Evolutionary conservation across 2,888 invertebrate species (phyloP).

Genomic region (Abscondita cerata): DNA sequence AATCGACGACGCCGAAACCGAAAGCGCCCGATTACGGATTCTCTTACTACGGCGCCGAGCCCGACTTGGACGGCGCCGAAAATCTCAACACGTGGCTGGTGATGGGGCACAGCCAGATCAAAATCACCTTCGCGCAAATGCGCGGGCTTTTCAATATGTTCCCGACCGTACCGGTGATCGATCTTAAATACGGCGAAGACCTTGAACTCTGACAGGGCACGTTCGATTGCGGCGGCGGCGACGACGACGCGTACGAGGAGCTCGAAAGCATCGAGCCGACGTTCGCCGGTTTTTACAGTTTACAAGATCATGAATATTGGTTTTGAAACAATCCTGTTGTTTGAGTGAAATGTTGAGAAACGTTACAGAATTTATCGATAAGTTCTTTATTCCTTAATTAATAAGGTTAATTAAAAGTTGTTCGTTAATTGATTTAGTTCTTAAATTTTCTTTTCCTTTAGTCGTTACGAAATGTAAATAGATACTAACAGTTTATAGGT

Average conservation of each 20-base stretch:
- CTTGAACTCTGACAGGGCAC: conserved; percentile 27
- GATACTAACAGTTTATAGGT: no score
- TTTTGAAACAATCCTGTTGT: conserved; percentile 32
- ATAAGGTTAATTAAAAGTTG: no score
- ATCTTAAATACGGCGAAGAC: conserved; percentile 5
- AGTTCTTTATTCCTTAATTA: no score
- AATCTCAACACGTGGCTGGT: conserved; percentile 62
- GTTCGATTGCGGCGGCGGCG: neutral
- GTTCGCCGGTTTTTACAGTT: conserved; percentile 27
- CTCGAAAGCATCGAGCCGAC: conserved; percentile 45
- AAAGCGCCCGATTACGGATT: conserved; percentile 46
- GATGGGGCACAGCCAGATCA: conserved; percentile 61
- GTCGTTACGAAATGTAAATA: no score
- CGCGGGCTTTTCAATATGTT: conserved; percentile 62
- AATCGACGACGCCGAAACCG: conserved; percentile 55
- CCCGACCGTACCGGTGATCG: conserved; percentile 58
- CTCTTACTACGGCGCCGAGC: conserved; percentile 62
- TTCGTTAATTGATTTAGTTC: no score
- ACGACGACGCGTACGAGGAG: conserved; percentile 40
- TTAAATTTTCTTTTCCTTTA: no score
- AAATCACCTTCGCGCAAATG: conserved; percentile 61
- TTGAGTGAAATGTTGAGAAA: no score
- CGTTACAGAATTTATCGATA: no score
- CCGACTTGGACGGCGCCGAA: conserved; percentile 55
- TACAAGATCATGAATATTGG: conserved; percentile 39